Conservation (phyloP, 2,888 invertebrate species). For the Dexiosoma caninum region DNA sequence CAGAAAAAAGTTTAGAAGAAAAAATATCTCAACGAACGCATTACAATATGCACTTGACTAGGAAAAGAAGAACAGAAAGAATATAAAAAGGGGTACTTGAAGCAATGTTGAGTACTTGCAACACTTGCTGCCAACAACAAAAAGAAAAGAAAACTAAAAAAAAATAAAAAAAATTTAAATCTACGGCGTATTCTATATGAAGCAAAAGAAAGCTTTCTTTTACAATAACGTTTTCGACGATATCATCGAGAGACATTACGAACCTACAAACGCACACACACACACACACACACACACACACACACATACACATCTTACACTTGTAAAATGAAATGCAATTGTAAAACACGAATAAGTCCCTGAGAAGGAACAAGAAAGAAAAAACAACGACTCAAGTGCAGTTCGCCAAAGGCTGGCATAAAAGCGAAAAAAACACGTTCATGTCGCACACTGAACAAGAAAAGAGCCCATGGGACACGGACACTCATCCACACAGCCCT, state of each 20-base stretch:
- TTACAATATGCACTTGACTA: slow-evolving; percentile 66
- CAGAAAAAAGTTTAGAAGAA: neutral
- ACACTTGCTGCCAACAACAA: slow-evolving; percentile 56
- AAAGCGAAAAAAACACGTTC: slow-evolving; percentile 57
- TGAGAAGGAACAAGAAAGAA: slow-evolving; percentile 26
- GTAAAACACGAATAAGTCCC: slow-evolving; percentile 53
- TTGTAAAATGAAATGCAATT: slow-evolving; percentile 51
- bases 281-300: neutral
- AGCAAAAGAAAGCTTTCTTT: slow-evolving; percentile 52
- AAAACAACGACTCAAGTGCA: slow-evolving; percentile 58
- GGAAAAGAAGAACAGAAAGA: slow-evolving; percentile 55
- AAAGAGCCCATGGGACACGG: slow-evolving; percentile 44
- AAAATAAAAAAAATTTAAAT: slow-evolving; percentile 4
- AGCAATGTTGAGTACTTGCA: slow-evolving; percentile 59
- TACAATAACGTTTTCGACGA: slow-evolving; percentile 42
- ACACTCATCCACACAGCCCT: neutral
- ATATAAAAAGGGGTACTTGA: slow-evolving; percentile 57
- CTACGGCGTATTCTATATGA: neutral
- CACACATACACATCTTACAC: neutral
- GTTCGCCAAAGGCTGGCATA: slow-evolving; percentile 57
- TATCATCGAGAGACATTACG: slow-evolving; percentile 59
- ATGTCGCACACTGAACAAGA: slow-evolving; percentile 46
- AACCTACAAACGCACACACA: slow-evolving; percentile 11
- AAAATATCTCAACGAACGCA: slow-evolving; percentile 59
- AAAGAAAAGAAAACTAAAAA: slow-evolving; percentile 19